Base-by-base conservation (phyloP, 2,797 vertebrate genomes). In the Poeciliopsis gracilis region DNA sequence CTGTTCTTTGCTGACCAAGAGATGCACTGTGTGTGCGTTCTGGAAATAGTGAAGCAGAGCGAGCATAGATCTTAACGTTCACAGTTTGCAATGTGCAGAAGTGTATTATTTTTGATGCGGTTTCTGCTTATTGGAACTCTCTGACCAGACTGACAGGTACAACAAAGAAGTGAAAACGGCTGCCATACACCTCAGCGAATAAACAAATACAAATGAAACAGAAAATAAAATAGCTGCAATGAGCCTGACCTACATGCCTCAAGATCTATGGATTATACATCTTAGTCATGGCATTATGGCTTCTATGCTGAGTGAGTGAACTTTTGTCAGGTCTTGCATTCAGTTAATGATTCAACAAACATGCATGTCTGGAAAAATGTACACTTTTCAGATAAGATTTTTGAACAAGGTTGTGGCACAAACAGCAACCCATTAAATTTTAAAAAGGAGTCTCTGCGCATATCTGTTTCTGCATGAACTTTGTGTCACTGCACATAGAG, bases 401-500 rank as follows among this genome's bases (percentile, higher is more conserved):
- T 12, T 38, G 43, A 46, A 73, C 43, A 45, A 15, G 30, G 63
- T 38, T 47, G 12, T 59, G 28, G 12, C n/a, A 13, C 46, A 23
- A 28, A 30, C n/a, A 77, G 61, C 10, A 46, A 20, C 28, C n/a
- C 4, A 18, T 72, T 8, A 20, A 61, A 73, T 13, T 25, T n/a
- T 73, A 36, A 15, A 67, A 57, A 41, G 61, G 53, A 53, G 72
- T 67, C 30, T 77, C 49, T 63, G 43, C 18, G 53, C 73, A 77
- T 81, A 25, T 41, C 20, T 30, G 49, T 73, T 80, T 84, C 73
- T 79, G 74, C 71, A 77, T 82, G 78, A 79, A 82, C 74, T 55
- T 78, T 89, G 87, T 83, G 87, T 88, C 83, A 82, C 72, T 82
- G 82, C 88, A 86, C 78, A 89, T 87, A 84, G 78, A 89, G 89